Percentiles rank a stretch among this genome's conserved stretches.
Conservation (phyloP, 2,888 invertebrate species). For the Hirtodrosophila cameraria region DNA sequence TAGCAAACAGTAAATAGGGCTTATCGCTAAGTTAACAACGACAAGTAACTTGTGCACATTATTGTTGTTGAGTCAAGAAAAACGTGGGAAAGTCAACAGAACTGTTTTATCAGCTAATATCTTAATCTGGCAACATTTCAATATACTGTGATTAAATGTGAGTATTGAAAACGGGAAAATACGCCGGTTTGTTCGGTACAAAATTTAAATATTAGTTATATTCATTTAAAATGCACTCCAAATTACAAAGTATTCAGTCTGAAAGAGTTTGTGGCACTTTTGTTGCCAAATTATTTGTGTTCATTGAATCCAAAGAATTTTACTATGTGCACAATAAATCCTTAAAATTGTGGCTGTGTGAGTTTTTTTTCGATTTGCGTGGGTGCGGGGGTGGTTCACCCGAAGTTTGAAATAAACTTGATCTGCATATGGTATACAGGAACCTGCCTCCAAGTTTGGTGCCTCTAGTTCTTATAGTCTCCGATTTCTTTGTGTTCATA, state of each 20-base stretch:
- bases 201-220: conserved; percentile 12
- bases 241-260: too few relatives aligned
- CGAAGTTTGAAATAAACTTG: too few relatives aligned
- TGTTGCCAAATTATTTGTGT: conserved; percentile 24
- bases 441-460: too few relatives aligned
- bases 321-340: too few relatives aligned
- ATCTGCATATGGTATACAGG: too few relatives aligned
- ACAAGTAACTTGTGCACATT: conserved; percentile 61
- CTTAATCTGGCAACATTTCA: background rate
- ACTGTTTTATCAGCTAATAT: conserved; percentile 13
- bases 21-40: conserved; percentile 52
- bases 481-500: too few relatives aligned
- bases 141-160: conserved; percentile 7
- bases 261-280: conserved; percentile 10
- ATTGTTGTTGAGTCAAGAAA: conserved; percentile 13
- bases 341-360: too few relatives aligned
- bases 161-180: too few relatives aligned
- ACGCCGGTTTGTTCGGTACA: too few relatives aligned
- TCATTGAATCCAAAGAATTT: conserved; percentile 15
- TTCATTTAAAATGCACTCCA: conserved; percentile 25
- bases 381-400: too few relatives aligned
- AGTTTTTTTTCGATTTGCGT: too few relatives aligned
- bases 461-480: too few relatives aligned
- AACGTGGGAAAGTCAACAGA: conserved; percentile 1
- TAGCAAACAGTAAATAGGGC: conserved; percentile 45